Conservation (phyloP, 2,888 invertebrate genomes). For the Cylloceria caligata region DNA sequence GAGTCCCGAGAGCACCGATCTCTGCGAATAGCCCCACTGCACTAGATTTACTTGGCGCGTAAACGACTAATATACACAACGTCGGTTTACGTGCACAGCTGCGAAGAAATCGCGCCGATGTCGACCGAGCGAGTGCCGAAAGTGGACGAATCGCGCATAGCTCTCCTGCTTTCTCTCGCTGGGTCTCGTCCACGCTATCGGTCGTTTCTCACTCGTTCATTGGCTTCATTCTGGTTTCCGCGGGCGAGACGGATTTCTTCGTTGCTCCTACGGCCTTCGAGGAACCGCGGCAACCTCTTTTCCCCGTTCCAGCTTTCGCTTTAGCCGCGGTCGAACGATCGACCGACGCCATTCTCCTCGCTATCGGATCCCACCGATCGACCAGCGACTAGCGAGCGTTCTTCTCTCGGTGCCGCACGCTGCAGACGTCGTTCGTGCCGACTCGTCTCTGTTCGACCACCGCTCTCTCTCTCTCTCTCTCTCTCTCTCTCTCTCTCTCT, state of each 20-base stretch:
- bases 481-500: slow-evolving; percentile 38
- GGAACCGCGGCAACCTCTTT: slow-evolving; percentile 32
- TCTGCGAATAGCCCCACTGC: neutral
- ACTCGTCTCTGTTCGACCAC: neutral
- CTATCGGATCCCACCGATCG: slow-evolving; percentile 61
- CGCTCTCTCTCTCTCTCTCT: slow-evolving; percentile 53
- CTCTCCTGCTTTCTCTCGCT: too few species aligned
- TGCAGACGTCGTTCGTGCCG: slow-evolving; percentile 27
- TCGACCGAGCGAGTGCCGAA: slow-evolving; percentile 28
- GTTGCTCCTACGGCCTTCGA: neutral
- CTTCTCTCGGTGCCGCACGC: slow-evolving; percentile 30
- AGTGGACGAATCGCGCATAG: slow-evolving; percentile 28
- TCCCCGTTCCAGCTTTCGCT: slow-evolving; percentile 54
- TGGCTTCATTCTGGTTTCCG: neutral
- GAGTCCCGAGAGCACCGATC: neutral
- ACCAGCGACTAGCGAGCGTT: slow-evolving; percentile 38
- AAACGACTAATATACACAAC: neutral
- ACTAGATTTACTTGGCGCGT: neutral
- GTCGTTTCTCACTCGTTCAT: slow-evolving; percentile 5
- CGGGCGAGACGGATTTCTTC: slow-evolving; percentile 6
- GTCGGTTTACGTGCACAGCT: neutral
- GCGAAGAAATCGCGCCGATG: slow-evolving; percentile 11
- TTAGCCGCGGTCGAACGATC: slow-evolving; percentile 60
- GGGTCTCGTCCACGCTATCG: neutral
- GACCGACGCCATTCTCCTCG: slow-evolving; percentile 60